Evolutionary conservation across 2,888 invertebrate genomes (phyloP), one percentile per base, ranked within the genome.

Genomic region (Polymixis flavicincta): DNA sequence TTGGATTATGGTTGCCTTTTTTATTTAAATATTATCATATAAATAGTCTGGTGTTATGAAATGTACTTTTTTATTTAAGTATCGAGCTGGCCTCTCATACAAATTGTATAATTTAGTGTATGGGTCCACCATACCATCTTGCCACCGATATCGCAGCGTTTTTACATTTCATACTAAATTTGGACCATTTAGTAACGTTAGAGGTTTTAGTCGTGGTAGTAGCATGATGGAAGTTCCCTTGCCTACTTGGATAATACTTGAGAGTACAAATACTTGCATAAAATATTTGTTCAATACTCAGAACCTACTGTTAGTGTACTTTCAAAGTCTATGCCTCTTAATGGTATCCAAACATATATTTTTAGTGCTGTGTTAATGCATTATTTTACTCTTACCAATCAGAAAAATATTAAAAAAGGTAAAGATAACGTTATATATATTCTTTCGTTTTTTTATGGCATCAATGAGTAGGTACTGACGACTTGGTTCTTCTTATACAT

Each of bases 161-260:
- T 89, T 80, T 90, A 90, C 88, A 89, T 86, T 89, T 92, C 90
- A 91, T 85, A 84, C 83, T 92, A 91, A 92, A 93, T 91, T 93
- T 88, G 95, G 95, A 95, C 95, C 95, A 95, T 94, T 93, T 93
- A 94, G 92, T 92, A 86, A 92, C 85, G 85, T 91, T 94, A 94
- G 92, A 82, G 59, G 70, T 82, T 86, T 88, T 93, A 93, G 92
- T 88, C 85, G 78, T 87, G 85, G 89, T 93, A 94, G 92, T 87
- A 84, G 88, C 90, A 89, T 90, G 85, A 88, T 71, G 77, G 87
- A 80, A 87, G 78, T 85, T 76, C 82, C 88, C 83, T 90, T 89
- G 90, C 89, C 89, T 92, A 90, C 80, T 89, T 89, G 83, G 90
- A 88, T 87, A 87, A 92, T 90, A 92, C 82, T 90, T 90, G 89